These are phyloP conservation scores for Trididemnum nubilum DNA, from an alignment of 23 tunicate species.

Conservation along the genomic window DNA sequence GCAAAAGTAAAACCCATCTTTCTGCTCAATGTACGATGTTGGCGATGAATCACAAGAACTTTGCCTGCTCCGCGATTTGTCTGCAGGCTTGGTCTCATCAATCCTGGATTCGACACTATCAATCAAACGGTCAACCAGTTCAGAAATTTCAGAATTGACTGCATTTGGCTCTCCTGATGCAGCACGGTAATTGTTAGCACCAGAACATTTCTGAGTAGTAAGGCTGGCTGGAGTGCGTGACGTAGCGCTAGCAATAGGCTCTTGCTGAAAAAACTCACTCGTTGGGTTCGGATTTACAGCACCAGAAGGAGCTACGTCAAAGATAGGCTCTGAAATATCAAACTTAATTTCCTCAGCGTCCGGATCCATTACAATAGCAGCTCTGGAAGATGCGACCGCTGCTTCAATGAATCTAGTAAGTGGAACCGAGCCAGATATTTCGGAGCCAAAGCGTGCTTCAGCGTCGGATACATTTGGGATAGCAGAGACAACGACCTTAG, in stretches of 20 bases:
- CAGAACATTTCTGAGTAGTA: neutral
- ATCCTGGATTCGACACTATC: neutral
- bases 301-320: neutral
- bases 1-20: neutral
- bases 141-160: neutral
- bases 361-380: too few species aligned
- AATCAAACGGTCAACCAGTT: neutral
- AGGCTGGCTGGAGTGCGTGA: neutral
- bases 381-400: neutral
- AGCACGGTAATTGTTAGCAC: neutral
- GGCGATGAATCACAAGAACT: too few species aligned
- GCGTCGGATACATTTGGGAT: neutral
- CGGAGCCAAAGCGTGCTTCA: neutral
- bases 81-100: too few species aligned
- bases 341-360: neutral
- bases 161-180: neutral
- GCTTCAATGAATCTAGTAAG: too few species aligned
- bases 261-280: neutral
- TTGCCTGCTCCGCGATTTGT: neutral
- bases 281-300: neutral
- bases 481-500: too few species aligned
- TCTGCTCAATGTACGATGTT: neutral
- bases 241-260: neutral
- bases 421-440: neutral
- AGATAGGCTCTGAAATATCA: neutral